Evolutionary conservation across 2,888 invertebrate species (phyloP), one percentile per base, ranked within the genome.

Genomic region (Leucoma salicis): DNA sequence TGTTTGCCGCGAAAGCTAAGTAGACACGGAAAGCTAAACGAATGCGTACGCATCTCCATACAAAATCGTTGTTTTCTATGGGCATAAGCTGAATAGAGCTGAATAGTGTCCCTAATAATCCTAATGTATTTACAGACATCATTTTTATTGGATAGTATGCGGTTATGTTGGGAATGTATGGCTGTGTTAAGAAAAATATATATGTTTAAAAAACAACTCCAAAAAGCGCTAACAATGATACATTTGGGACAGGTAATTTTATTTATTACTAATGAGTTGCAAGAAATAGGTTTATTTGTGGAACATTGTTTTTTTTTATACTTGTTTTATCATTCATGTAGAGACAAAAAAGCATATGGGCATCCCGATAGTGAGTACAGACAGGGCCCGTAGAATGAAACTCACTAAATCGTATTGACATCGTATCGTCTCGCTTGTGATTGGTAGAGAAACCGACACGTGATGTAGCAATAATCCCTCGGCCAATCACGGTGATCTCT

Each of bases 121-220:
- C n/a, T n/a, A n/a, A n/a, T n/a, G n/a, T n/a, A n/a, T n/a, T n/a
- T n/a, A n/a, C n/a, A n/a, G 21, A 21, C 4, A 21, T 4, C 4
- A 21, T 6, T 8, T 1, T 10, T 15, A 0, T 1, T 47, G 10
- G 50, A 60, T 10, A 31, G 44, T 0, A n/a, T 63, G 3, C 35
- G 42, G 6, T 8, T 74, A 6, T 74, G 74, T 33, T 74, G 74
- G 74, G 71, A 74, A 32, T 74, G 74, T 25, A 16, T 32, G 0
- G 53, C 65, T 1, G 29, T 56, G 1, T 21, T 74, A 1, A 32
- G 31, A 0, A 68, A 49, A 41, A 51, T 63, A 0, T 10, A 27
- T 4, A 28, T 14, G 14, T 72, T 74, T 32, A 54, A 62, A 29
- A 28, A 38, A 0, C 52, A 49, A 45, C 59, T 51, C 0, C 3